These are phyloP conservation scores for Epizoanthus ramosus DNA, from an alignment of 92 coral and sea anemone genomes.

Conservation along the genomic window DNA sequence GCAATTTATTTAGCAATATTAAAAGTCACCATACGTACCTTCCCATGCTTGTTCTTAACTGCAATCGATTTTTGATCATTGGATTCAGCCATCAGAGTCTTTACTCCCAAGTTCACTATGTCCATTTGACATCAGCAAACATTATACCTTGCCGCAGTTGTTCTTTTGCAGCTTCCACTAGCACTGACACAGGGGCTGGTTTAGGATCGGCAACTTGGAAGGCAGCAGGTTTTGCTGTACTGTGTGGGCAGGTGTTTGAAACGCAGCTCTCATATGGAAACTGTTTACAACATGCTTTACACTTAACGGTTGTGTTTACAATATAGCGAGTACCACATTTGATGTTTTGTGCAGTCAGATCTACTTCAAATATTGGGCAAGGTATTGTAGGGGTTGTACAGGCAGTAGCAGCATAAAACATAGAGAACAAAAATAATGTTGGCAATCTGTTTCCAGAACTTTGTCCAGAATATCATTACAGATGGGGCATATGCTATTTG, in stretches of 20 bases:
- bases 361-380: background rate
- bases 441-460: slow-evolving; percentile 13
- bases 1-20: background rate
- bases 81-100: background rate
- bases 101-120: background rate
- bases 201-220: background rate
- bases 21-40: background rate
- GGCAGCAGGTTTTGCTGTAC: background rate
- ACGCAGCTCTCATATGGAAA: background rate
- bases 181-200: background rate
- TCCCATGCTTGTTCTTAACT: background rate
- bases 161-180: background rate
- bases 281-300: background rate
- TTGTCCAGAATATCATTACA: slow-evolving; percentile 6
- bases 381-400: background rate
- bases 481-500: background rate
- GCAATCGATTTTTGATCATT: background rate
- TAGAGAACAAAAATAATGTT: background rate
- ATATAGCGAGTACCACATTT: background rate
- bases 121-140: background rate
- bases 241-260: background rate
- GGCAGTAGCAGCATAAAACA: background rate
- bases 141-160: background rate
- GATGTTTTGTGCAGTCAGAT: background rate
- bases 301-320: background rate